A percentile compares a stretch with the other conserved stretches of the same genome.
phyloP scores from a whole-genome alignment of 2,797 vertebrate species.

The Rhadinocentrus ornatus region DNA sequence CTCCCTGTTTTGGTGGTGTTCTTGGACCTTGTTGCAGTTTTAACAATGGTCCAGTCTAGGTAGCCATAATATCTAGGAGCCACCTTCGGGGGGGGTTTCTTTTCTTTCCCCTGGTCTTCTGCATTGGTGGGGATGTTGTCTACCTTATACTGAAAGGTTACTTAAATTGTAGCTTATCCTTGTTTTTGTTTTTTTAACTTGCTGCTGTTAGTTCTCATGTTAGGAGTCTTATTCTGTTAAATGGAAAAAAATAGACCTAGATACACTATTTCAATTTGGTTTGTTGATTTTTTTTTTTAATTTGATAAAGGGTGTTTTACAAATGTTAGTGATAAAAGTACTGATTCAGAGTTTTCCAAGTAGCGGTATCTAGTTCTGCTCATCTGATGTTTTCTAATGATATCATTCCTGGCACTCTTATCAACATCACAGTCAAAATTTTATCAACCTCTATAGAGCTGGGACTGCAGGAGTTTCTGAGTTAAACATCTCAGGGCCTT shows the following conservation, averaged over 20 bases:
- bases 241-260: not conserved
- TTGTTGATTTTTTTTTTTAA: not conserved
- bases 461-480: not conserved
- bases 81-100: no score
- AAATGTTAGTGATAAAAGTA: not conserved
- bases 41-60: no score
- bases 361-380: not conserved
- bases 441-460: not conserved
- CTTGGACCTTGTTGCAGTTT: no score
- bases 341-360: not conserved
- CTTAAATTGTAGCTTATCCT: not conserved
- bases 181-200: not conserved
- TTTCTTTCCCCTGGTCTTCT: no score
- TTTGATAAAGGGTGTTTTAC: not conserved
- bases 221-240: not conserved
- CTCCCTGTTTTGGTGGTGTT: no score
- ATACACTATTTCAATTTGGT: not conserved
- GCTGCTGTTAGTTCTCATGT: not conserved
- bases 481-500: slow-evolving; percentile 22
- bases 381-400: slow-evolving; percentile 21
- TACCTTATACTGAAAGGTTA: not conserved
- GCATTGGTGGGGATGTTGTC: no score
- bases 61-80: no score
- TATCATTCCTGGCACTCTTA: not conserved
- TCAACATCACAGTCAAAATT: slow-evolving; percentile 24